Evolutionary conservation across 1,140 invertebrate genomes (phyloP), one percentile per base, ranked within the genome.

Genomic region (Bombus ignitus): DNA sequence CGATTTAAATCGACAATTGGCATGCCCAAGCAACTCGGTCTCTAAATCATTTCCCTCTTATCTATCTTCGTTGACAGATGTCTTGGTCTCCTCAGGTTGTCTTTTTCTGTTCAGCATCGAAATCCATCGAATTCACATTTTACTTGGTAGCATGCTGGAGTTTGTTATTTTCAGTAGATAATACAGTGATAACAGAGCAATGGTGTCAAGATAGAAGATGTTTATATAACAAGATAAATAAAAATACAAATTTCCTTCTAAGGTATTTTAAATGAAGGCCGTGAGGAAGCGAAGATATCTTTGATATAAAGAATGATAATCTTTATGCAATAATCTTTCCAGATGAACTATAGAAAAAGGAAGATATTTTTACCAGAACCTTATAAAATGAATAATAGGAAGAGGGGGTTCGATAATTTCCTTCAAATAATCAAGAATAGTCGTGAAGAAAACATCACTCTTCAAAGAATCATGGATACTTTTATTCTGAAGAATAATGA

Each of bases 1-100:
- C 75, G 65, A 76, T 87, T 90, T 82, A 47, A 86, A 85, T 37
- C 65, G 39, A 35, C 88, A 87, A 85, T 85, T 90, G 89, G 47
- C 44, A 12, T 44, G 66, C 88, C 66, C 18, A 59, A 88, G 18
- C 83, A 42, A 13, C n/a, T 25, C 37, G 37, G n/a, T 83, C 18
- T 57, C 9, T 75, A n/a, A 80, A 84, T 66, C 37, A 65, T 66
- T 83, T 70, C 44, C 44, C 28, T 78, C 35, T 35, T 53, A 66
- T 83, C 22, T 25, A 32, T 83, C 35, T 76, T 76, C 59, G 37
- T 37, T 66, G 22, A 1, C 28, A 22, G 18, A 73, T 37, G 18
- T 37, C 28, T 44, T 79, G 3, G 22, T 22, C 39, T 10, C 2
- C 13, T 71, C 5, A 5, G 6, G 28, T n/a, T 62, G 0, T 28